Conservation (phyloP, 2,888 invertebrate species). For the Lasioglossum zephyrum region DNA sequence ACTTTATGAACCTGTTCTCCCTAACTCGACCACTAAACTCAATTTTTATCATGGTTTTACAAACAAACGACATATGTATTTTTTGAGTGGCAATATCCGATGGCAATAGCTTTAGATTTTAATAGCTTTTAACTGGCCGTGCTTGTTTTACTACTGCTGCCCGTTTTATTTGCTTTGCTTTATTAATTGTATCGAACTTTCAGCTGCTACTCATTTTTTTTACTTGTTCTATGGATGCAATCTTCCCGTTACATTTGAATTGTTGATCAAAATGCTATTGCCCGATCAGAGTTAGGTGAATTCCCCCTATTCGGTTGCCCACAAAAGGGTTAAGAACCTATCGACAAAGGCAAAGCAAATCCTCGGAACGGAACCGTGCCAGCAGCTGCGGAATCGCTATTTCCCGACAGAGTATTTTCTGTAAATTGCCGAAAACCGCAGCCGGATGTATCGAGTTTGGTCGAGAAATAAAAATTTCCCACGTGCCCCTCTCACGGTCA, state of each 20-base stretch:
- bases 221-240: neutral
- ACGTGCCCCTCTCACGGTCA: neutral
- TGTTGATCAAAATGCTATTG: neutral
- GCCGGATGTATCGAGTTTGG: neutral
- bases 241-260: neutral
- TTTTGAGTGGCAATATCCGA: neutral
- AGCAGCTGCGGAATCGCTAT: neutral
- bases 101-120: no score
- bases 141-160: neutral
- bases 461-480: conserved; percentile 5
- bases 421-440: conserved; percentile 10
- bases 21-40: neutral
- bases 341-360: conserved; percentile 2
- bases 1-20: no score
- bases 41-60: neutral
- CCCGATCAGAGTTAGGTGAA: neutral
- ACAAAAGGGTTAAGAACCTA: conserved; percentile 5
- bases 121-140: neutral
- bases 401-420: conserved; percentile 7
- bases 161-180: neutral
- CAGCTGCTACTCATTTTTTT: neutral
- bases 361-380: neutral
- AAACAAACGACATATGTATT: neutral
- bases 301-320: neutral
- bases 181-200: conserved; percentile 1